Conservation (phyloP, 2,797 vertebrate species). For the Lutjanus argentimaculatus region DNA sequence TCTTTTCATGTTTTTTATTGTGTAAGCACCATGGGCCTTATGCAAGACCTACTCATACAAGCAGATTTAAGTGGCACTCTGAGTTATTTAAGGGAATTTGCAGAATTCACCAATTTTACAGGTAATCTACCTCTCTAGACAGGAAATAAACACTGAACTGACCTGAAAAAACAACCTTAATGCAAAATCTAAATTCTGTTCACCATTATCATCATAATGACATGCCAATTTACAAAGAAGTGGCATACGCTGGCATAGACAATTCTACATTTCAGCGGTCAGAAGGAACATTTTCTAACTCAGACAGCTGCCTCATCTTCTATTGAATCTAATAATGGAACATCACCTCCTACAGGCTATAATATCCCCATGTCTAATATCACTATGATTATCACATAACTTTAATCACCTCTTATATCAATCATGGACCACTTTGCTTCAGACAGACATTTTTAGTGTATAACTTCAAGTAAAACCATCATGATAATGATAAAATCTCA, state of each 20-base stretch:
- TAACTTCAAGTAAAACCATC: not conserved
- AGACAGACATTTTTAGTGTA: not conserved
- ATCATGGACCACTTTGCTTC: not conserved
- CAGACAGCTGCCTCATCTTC: not conserved
- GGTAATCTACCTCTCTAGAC: not conserved
- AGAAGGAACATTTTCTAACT: not conserved
- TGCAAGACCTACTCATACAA: not conserved
- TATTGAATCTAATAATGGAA: not conserved
- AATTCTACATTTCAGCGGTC: too few relatives aligned
- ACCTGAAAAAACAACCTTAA: not conserved
- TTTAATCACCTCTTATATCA: not conserved
- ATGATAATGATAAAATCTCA: not conserved
- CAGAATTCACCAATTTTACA: not conserved
- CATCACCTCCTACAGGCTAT: not conserved
- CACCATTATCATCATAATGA: not conserved
- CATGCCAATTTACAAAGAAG: not conserved
- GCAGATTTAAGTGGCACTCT: not conserved
- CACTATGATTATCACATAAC: not conserved
- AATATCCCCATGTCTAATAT: not conserved
- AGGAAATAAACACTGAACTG: not conserved
- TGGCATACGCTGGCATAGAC: not conserved
- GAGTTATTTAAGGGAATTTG: not conserved
- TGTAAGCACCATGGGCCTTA: not conserved
- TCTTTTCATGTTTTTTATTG: not conserved
- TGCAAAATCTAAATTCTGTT: not conserved